A percentile compares a stretch with the other conserved stretches of the same genome.
phyloP scores from a whole-genome alignment of 2,888 invertebrate genomes.

The Cantharis flavilabris region DNA sequence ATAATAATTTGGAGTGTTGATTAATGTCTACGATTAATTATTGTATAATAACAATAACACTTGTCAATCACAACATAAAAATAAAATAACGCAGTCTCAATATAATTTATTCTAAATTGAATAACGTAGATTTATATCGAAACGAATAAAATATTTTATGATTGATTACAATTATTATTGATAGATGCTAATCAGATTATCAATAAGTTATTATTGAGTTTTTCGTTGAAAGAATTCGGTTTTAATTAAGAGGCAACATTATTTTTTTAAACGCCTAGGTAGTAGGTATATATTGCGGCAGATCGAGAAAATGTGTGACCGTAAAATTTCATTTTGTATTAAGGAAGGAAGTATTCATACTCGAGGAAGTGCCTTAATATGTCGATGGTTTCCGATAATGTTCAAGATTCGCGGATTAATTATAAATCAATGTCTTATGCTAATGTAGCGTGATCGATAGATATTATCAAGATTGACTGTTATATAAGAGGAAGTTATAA shows the following conservation, averaged over 20 bases:
- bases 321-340: neutral
- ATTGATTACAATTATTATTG: neutral
- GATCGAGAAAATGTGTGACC: neutral
- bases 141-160: neutral
- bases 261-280: neutral
- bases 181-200: neutral
- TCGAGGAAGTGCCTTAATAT: conserved; percentile 17
- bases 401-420: conserved; percentile 45
- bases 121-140: neutral
- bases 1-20: neutral
- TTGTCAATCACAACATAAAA: neutral
- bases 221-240: neutral
- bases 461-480: conserved; percentile 49
- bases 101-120: neutral
- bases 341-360: conserved; percentile 9
- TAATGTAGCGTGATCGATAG: conserved; percentile 56
- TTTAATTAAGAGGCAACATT: neutral
- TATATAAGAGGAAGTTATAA: conserved; percentile 56
- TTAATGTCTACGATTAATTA: neutral
- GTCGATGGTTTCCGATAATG: conserved; percentile 12
- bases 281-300: no score
- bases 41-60: neutral
- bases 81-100: neutral
- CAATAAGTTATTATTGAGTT: neutral
- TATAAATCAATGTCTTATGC: conserved; percentile 58